These are phyloP conservation scores for Ephydatia muelleri DNA, from an alignment of 37 sponge, comb jelly and placozoan genomes.

Conservation along the genomic window DNA sequence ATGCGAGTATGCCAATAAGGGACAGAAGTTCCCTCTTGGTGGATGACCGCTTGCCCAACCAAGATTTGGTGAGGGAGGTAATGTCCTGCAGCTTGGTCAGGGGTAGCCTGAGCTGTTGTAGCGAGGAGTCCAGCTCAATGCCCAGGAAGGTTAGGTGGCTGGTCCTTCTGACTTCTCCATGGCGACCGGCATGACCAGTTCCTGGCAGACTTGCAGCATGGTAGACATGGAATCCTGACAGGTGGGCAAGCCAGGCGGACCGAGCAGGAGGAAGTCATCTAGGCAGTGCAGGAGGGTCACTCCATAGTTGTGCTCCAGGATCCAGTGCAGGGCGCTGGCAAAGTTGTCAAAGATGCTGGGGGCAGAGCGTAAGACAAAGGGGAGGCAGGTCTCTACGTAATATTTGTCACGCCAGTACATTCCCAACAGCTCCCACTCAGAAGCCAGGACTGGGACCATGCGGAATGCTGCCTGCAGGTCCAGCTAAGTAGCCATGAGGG, in stretches of 20 bases:
- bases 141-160: too few relatives aligned
- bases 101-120: too few relatives aligned
- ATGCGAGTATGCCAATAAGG: constrained; percentile 2
- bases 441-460: constrained; percentile 19
- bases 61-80: too few relatives aligned
- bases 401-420: too few relatives aligned
- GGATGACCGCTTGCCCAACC: too few relatives aligned
- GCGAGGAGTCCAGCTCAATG: too few relatives aligned
- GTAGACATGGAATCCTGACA: neutral
- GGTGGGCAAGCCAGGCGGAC: neutral
- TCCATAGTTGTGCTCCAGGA: too few relatives aligned
- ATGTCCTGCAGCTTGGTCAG: neutral
- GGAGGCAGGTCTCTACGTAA: constrained; percentile 13
- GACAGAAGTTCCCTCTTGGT: too few relatives aligned
- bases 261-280: too few relatives aligned
- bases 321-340: constrained; percentile 18
- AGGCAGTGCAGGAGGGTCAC: too few relatives aligned
- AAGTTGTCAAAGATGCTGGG: constrained; percentile 32
- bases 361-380: constrained; percentile 21
- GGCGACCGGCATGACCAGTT: constrained; percentile 1
- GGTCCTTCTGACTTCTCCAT: too few relatives aligned
- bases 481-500: constrained; percentile 7
- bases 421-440: too few relatives aligned
- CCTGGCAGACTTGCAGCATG: constrained; percentile 1
- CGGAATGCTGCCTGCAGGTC: constrained; percentile 21